These are phyloP conservation scores for Selene dorsalis DNA, from an alignment of 2,797 vertebrate species.

Conservation along the genomic window DNA sequence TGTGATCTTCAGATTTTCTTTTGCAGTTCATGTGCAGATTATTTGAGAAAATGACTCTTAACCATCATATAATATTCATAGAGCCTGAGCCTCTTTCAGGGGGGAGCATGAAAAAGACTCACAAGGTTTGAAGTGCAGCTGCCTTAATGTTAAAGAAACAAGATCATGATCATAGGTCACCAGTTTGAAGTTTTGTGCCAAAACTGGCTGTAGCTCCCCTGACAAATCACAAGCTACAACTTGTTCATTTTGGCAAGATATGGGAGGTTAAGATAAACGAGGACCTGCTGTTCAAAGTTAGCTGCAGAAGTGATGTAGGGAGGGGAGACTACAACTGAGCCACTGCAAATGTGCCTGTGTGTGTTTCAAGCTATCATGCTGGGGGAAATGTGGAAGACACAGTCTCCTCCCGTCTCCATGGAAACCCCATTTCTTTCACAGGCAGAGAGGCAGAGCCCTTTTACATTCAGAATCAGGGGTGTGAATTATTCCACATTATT, in stretches of 20 bases:
- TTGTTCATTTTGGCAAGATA: conserved; percentile 42
- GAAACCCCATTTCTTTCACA: conserved; percentile 83
- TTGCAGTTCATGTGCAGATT: background rate
- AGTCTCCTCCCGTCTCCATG: conserved; percentile 85
- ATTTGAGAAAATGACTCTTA: background rate
- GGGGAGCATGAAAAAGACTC: background rate
- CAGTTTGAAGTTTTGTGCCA: conserved; percentile 7
- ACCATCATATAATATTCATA: conserved; percentile 24
- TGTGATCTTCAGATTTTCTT: conserved; percentile 16
- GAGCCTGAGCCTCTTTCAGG: background rate
- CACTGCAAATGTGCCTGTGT: conserved; percentile 56
- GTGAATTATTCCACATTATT: conserved; percentile 73
- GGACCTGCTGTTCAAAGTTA: conserved; percentile 63
- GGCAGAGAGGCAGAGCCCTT: conserved; percentile 73
- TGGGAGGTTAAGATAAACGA: conserved; percentile 48
- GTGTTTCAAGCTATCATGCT: conserved; percentile 73
- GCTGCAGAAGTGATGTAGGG: conserved; percentile 53
- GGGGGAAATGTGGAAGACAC: conserved; percentile 82
- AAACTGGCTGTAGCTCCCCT: conserved; percentile 2
- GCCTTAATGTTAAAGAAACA: conserved; percentile 18
- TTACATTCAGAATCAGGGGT: conserved; percentile 72
- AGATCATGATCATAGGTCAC: conserved; percentile 31
- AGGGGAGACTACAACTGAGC: conserved; percentile 64
- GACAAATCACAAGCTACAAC: conserved; percentile 24
- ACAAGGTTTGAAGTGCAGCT: conserved; percentile 1